Base-by-base conservation (phyloP, 2,797 vertebrate genomes). In the Argyrosomus regius region DNA sequence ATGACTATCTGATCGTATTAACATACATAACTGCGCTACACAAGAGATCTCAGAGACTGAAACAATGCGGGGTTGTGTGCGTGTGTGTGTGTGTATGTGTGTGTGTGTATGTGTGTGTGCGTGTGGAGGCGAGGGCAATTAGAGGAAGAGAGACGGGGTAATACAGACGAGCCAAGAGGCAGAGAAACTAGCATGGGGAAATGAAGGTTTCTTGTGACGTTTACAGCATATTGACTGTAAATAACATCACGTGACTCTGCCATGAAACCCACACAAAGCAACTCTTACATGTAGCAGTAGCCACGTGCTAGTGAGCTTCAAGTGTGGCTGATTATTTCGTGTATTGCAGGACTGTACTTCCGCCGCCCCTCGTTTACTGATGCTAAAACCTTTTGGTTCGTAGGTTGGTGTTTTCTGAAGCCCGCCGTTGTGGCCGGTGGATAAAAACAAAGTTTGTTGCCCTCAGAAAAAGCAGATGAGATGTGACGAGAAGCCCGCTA, bases 381-480 rank as follows among this genome's bases (percentile, higher is more conserved):
- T 1, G 59, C 16, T 3, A 39, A 62, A 61, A 22, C 35, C 9
- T 2, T 43, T 45, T 49, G 53, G 63, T 5, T 78, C 46, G 16
- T 3, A 12, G 22, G 54, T 63, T 74, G 14, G 43, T 26, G 43
- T 48, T 70, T 69, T 46, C 56, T 46, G 26, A 76, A 68, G 72
- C 50, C 2, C 22, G 16, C 70, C 9, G 18, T 35, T 71, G 62
- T 35, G 39, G 70, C 43, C 50, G 45, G 41, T 66, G 73, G 39
- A 80, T 41, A 22, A 52, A 63, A 81, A 71, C 28, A 54, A 65
- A 75, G 58, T 82, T 35, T 72, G 67, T 28, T 60, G 45, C 58
- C 56, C 53, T 50, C 71, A 61, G 61, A 78, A 62, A 61, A 85
- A 76, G 53, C 80, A 77, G 39, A 57, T 57, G 14, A 57, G 52